phyloP scores from a whole-genome alignment of 2,888 invertebrate genomes.

The Schrankia costaestrigalis region DNA sequence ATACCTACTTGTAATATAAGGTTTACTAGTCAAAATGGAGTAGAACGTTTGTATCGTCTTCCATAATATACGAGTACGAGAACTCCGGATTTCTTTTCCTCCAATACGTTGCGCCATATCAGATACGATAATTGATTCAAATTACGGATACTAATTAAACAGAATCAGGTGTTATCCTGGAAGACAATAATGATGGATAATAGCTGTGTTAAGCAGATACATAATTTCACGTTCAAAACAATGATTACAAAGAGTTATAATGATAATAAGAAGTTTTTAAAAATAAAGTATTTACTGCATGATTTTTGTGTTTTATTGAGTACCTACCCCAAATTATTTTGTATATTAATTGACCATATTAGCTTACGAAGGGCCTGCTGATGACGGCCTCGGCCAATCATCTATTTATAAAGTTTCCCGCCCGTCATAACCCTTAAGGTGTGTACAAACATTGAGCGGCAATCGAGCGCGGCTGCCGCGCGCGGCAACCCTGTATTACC shows the following conservation, averaged over 20 bases:
- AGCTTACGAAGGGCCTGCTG: too few relatives aligned
- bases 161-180: constrained; percentile 71
- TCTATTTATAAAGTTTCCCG: too few relatives aligned
- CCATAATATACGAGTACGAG: constrained; percentile 61
- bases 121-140: constrained; percentile 39
- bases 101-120: constrained; percentile 48
- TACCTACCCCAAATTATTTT: background rate
- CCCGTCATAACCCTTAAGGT: too few relatives aligned
- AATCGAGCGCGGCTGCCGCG: too few relatives aligned
- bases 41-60: constrained; percentile 72
- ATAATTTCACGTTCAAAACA: constrained; percentile 69
- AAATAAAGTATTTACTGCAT: constrained; percentile 78
- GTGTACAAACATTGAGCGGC: too few relatives aligned
- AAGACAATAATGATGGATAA: constrained; percentile 78
- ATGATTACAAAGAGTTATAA: constrained; percentile 63
- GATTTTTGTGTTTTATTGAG: constrained; percentile 44
- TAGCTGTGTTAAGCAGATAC: constrained; percentile 69
- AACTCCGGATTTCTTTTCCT: constrained; percentile 57
- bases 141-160: constrained; percentile 45
- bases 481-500: too few relatives aligned
- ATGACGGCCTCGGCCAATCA: too few relatives aligned
- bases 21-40: constrained; percentile 48
- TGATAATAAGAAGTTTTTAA: constrained; percentile 70
- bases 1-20: constrained; percentile 29
- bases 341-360: too few relatives aligned